These are phyloP conservation scores for Drosophila trichaetosa DNA, from an alignment of 2,888 invertebrate genomes.

Conservation along the genomic window DNA sequence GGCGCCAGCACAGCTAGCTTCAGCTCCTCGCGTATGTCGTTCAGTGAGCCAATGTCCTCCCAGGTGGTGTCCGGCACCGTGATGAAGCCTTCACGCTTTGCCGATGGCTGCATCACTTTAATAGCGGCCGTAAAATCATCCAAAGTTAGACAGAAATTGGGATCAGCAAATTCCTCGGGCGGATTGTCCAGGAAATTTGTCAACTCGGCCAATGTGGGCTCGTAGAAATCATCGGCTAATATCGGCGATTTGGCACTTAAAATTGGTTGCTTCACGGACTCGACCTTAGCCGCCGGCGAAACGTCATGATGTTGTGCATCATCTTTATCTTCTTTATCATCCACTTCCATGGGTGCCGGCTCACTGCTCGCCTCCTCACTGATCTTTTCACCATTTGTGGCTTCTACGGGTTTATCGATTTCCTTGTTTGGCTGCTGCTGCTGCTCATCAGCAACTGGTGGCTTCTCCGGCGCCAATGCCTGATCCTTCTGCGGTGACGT, in stretches of 20 bases:
- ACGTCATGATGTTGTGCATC: constrained; percentile 3
- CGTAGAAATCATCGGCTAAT: constrained; percentile 54
- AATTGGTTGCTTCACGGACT: background rate
- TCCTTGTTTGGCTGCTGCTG: background rate
- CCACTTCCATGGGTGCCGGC: constrained; percentile 73
- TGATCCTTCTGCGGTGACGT: background rate
- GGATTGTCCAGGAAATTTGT: constrained; percentile 89
- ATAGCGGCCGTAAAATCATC: constrained; percentile 92
- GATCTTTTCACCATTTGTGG: constrained; percentile 37
- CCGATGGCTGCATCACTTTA: constrained; percentile 94
- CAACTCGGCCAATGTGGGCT: constrained; percentile 86
- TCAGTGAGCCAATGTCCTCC: constrained; percentile 97
- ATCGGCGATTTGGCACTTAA: constrained; percentile 12
- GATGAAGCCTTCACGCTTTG: constrained; percentile 98
- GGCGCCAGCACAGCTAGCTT: constrained; percentile 96
- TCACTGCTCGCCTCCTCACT: background rate
- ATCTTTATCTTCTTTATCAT: constrained; percentile 83
- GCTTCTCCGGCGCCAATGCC: constrained; percentile 7
- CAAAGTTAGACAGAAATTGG: constrained; percentile 89
- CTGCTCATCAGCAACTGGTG: constrained; percentile 9
- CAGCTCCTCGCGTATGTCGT: constrained; percentile 94
- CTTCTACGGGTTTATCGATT: background rate
- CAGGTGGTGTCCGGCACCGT: constrained; percentile 99
- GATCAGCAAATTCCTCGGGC: constrained; percentile 88
- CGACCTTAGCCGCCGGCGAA: background rate